Evolutionary conservation across 2,797 vertebrate genomes (phyloP).

Genomic region (Potorous gilbertii): DNA sequence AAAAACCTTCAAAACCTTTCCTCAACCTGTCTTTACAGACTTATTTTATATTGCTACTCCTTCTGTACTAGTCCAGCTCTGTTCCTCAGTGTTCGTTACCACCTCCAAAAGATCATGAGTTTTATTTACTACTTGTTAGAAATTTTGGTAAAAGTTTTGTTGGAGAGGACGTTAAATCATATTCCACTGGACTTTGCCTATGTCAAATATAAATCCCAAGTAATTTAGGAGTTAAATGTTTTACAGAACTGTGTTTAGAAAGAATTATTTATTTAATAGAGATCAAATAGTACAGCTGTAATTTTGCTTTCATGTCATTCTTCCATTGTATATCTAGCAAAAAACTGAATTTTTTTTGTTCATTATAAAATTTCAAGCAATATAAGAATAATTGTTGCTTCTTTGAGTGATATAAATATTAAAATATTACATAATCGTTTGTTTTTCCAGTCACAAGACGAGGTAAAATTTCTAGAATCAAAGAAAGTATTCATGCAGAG

Average conservation of each 20-base stretch:
- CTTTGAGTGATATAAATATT: conserved; percentile 59
- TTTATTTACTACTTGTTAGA: background rate
- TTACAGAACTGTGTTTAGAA: conserved; percentile 9
- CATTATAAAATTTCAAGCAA: conserved; percentile 43
- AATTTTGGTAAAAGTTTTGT: background rate
- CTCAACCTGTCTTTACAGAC: background rate
- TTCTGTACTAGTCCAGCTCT: background rate
- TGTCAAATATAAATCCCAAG: background rate
- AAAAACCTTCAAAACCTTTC: background rate
- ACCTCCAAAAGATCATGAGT: background rate
- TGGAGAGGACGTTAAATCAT: background rate
- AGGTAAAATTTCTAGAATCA: conserved; percentile 52
- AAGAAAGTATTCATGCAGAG: conserved; percentile 65
- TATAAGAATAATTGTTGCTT: background rate
- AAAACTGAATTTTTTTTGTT: conserved; percentile 20
- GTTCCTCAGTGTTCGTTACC: background rate
- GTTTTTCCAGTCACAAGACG: conserved; percentile 71
- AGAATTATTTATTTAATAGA: background rate
- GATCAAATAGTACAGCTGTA: background rate
- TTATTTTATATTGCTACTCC: background rate
- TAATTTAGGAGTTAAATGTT: conserved; percentile 29
- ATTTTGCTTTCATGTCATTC: background rate
- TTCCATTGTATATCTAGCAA: background rate
- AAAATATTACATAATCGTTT: conserved; percentile 67
- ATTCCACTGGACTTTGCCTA: background rate